Evolutionary conservation across 2,797 vertebrate genomes (phyloP).

Genomic region (Botia almorhae): DNA sequence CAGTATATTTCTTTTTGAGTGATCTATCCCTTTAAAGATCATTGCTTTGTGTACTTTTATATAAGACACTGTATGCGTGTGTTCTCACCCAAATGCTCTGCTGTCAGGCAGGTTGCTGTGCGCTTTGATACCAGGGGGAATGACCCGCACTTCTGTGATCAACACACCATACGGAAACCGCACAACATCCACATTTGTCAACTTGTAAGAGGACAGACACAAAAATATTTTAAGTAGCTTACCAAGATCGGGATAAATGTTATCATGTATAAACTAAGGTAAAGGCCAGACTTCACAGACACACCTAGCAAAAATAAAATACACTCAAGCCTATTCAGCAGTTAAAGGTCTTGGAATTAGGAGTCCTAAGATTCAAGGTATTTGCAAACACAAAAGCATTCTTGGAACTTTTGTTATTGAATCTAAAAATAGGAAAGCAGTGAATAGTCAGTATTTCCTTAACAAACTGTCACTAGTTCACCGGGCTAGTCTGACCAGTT

Average conservation of each 20-base stretch:
- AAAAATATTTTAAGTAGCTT: conserved; percentile 14
- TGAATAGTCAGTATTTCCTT: background rate
- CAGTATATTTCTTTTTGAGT: background rate
- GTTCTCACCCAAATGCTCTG: conserved; percentile 93
- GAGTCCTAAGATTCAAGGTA: conserved; percentile 22
- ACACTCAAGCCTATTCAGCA: background rate
- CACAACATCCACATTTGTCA: conserved; percentile 96
- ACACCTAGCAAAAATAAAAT: background rate
- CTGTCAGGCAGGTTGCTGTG: conserved; percentile 93
- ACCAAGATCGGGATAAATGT: conserved; percentile 13
- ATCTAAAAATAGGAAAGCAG: conserved; percentile 11
- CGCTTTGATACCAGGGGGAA: conserved; percentile 96
- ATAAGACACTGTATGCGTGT: background rate
- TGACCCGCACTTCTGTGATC: conserved; percentile 95
- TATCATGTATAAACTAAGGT: background rate
- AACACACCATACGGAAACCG: conserved; percentile 95
- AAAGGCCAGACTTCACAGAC: background rate
- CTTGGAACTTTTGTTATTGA: background rate
- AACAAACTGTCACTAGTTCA: conserved; percentile 26
- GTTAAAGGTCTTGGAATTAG: conserved; percentile 23
- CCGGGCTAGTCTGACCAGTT: conserved; percentile 42
- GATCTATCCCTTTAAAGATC: background rate
- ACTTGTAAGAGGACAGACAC: conserved; percentile 65
- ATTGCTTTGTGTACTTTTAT: background rate
- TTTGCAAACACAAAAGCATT: conserved; percentile 26